Evolutionary conservation across 1,140 invertebrate species (phyloP).

Genomic region (Drosophila arawakana): DNA sequence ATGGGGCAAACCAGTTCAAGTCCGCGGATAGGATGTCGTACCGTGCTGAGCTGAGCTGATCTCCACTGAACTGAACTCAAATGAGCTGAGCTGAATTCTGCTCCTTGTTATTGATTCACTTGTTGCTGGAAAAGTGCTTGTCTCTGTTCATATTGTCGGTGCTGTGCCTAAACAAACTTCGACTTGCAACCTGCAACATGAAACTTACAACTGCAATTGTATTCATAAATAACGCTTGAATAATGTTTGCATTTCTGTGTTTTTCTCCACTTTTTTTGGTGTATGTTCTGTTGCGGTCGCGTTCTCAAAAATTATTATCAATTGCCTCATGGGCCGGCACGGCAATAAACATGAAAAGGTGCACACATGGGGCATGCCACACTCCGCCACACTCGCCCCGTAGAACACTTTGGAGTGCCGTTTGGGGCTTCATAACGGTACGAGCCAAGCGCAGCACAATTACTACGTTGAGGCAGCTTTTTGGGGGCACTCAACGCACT

Average conservation of each 20-base stretch:
- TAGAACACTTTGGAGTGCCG: background rate
- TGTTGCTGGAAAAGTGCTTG: slow-evolving; percentile 16
- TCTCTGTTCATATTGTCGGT: slow-evolving; percentile 12
- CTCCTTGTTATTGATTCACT: slow-evolving; percentile 50
- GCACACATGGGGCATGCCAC: slow-evolving; percentile 41
- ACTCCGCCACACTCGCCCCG: background rate
- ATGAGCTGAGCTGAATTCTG: too few relatives aligned
- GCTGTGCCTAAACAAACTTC: slow-evolving; percentile 60
- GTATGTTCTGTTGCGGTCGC: slow-evolving; percentile 49
- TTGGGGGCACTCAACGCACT: slow-evolving; percentile 4
- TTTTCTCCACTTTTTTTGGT: slow-evolving; percentile 20
- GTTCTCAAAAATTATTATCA: slow-evolving; percentile 69
- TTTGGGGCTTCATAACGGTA: slow-evolving; percentile 15
- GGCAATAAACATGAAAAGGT: slow-evolving; percentile 76
- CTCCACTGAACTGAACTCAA: too few relatives aligned
- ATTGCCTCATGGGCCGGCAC: slow-evolving; percentile 51
- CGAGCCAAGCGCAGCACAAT: background rate
- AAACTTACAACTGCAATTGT: slow-evolving; percentile 55
- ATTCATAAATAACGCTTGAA: slow-evolving; percentile 81
- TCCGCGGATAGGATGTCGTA: slow-evolving; percentile 6
- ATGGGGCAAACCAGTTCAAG: slow-evolving; percentile 43
- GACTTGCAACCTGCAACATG: slow-evolving; percentile 32
- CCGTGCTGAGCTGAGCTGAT: too few relatives aligned
- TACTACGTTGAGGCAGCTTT: slow-evolving; percentile 2
- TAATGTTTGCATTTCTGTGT: slow-evolving; percentile 61